Base-by-base conservation (phyloP, 37 sponge, comb jelly and placozoan genomes). In the Bolinopsis microptera region DNA sequence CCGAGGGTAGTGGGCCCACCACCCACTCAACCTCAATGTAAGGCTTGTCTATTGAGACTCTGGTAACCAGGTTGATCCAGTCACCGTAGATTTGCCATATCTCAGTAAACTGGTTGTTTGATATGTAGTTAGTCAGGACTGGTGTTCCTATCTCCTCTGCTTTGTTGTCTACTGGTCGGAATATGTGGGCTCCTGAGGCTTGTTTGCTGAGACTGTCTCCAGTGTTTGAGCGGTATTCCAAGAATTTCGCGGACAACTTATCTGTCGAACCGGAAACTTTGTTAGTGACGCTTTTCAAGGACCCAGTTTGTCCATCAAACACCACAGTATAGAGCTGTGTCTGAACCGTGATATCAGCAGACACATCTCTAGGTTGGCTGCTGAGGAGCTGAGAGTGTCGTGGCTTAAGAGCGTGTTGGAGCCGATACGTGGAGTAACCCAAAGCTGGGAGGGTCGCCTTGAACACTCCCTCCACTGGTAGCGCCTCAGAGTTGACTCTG, bases 171-270 rank as follows among this genome's bases (percentile, higher is more conserved):
- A 1, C 69, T 9, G 86, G 96, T 38, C 97, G 69, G 93, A 98
- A 98, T 25, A 98, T 96, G 94, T 98, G 97, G 22, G 99, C 99
- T 30, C 99, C 99, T 93, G 95, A 76, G 83, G 92, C 92, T 68
- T 74, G 82, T 94, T 95, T 39, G 22, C 67, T 35, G 5, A 1
- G 9, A 3, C 95, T 96, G 75, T 96, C 94, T 32, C 99, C 99
- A 69, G 93, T 94, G 94, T 95, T 96, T 27, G 97, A 92, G 32
- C 95, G 95, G 67, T 96, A 98, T 96, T 96, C 96, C 68, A 93
- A 39, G 93, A 96, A 95, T 25, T 76, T 48, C 67, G 96, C 95
- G 86, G 48, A 13, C 26, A 86, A 1, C 61, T 0, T 25, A 30
- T 86, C 90, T 5, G 27, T 25, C 48, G 25, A n/a, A 25, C 35